Evolutionary conservation across 2,888 invertebrate species (phyloP).

Genomic region (Thereva nobilitata): DNA sequence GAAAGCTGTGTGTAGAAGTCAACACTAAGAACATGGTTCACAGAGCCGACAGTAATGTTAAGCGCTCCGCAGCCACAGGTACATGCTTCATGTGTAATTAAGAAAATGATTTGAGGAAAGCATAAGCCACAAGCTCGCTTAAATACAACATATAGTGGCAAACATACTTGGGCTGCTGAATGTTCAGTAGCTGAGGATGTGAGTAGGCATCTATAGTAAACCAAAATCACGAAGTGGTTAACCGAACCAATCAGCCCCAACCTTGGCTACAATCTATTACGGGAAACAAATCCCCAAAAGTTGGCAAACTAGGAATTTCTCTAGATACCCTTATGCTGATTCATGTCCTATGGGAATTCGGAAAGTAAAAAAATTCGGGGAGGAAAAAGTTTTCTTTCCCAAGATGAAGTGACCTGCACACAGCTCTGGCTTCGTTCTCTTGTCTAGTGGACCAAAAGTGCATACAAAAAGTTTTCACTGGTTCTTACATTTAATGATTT

Average conservation of each 20-base stretch:
- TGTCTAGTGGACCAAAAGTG: neutral
- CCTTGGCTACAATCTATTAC: neutral
- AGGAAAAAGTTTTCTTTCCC: slow-evolving; percentile 2
- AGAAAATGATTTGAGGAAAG: too few relatives aligned
- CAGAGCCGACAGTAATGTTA: too few relatives aligned
- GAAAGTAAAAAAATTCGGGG: neutral
- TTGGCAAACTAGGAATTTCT: neutral
- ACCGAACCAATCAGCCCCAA: neutral
- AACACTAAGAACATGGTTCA: too few relatives aligned
- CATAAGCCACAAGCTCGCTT: too few relatives aligned
- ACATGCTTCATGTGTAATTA: too few relatives aligned
- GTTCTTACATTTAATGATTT: slow-evolving; percentile 16
- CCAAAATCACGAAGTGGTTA: too few relatives aligned
- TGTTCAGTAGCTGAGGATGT: too few relatives aligned
- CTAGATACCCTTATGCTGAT: neutral
- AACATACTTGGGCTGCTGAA: too few relatives aligned
- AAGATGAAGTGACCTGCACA: slow-evolving; percentile 6
- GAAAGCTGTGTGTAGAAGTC: neutral
- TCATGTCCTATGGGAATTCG: neutral
- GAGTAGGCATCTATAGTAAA: too few relatives aligned
- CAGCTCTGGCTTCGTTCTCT: neutral
- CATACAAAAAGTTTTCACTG: slow-evolving; percentile 3
- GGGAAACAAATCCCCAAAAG: neutral
- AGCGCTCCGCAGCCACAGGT: too few relatives aligned
- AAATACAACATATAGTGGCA: too few relatives aligned